Evolutionary conservation across 1,140 invertebrate species (phyloP).

Genomic region (Mercenaria mercenaria): DNA sequence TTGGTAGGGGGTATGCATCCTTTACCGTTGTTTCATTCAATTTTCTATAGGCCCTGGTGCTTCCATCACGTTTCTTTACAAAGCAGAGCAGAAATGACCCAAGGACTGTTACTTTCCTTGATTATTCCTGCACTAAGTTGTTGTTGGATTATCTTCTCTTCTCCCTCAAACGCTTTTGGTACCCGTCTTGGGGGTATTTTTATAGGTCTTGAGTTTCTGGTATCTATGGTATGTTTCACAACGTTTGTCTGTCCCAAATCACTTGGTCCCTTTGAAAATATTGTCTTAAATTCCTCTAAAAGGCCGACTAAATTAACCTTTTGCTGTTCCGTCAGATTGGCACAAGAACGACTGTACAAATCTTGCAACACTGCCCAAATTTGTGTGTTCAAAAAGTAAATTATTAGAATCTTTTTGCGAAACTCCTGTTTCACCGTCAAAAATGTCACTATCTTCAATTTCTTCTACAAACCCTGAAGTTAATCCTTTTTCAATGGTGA

Average conservation of each 20-base stretch:
- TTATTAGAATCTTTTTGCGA: too few species aligned
- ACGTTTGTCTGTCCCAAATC: neutral
- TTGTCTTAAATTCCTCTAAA: neutral
- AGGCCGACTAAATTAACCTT: neutral
- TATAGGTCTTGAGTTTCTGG: slow-evolving; percentile 1
- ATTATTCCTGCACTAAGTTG: slow-evolving; percentile 24
- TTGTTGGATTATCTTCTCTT: slow-evolving; percentile 35
- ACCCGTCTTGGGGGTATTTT: slow-evolving; percentile 36
- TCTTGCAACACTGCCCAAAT: neutral
- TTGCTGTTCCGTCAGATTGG: neutral
- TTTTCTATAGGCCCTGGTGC: neutral
- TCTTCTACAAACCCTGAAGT: neutral
- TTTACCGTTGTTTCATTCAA: slow-evolving; percentile 28
- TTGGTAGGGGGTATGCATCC: slow-evolving; percentile 38
- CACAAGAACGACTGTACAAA: neutral
- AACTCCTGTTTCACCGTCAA: too few species aligned
- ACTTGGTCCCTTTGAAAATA: slow-evolving; percentile 1
- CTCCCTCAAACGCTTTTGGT: slow-evolving; percentile 21
- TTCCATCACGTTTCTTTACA: slow-evolving; percentile 30
- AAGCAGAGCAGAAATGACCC: slow-evolving; percentile 32
- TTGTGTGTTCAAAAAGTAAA: too few species aligned
- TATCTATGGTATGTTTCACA: slow-evolving; percentile 6
- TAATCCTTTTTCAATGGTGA: neutral
- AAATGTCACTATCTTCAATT: neutral
- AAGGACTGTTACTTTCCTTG: slow-evolving; percentile 22